phyloP scores from a whole-genome alignment of 64 coral and sea anemone genomes.

The Actinia equina region DNA sequence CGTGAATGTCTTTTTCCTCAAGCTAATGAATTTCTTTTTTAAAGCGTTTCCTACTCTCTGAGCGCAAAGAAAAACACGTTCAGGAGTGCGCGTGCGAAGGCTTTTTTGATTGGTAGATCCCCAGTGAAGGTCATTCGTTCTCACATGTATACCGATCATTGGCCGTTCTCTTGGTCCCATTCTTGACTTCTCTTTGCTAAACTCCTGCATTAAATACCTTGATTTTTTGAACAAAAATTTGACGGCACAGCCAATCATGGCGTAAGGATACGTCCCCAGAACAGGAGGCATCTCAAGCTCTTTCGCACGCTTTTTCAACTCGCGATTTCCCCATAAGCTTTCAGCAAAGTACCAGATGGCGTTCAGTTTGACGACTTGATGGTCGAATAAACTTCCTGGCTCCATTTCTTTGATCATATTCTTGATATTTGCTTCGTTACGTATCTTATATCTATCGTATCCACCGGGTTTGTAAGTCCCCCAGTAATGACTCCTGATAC shows the following conservation, averaged over 20 bases:
- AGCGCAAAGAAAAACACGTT: slow-evolving; percentile 39
- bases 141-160: slow-evolving; percentile 27
- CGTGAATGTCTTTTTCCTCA: slow-evolving; percentile 6
- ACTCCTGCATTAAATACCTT: slow-evolving; percentile 8
- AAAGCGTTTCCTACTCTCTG: slow-evolving; percentile 16
- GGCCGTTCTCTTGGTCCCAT: slow-evolving; percentile 16
- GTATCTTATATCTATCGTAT: slow-evolving; percentile 10
- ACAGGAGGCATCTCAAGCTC: not conserved
- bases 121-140: slow-evolving; percentile 38
- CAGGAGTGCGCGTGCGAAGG: not conserved
- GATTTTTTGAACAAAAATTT: slow-evolving; percentile 37
- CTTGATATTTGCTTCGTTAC: not conserved
- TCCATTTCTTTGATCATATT: slow-evolving; percentile 16
- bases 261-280: not conserved
- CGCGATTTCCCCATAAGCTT: not conserved
- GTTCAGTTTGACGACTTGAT: slow-evolving; percentile 1
- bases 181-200: slow-evolving; percentile 1
- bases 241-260: slow-evolving; percentile 35
- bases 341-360: slow-evolving; percentile 25
- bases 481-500: not conserved
- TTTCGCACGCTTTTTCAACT: slow-evolving; percentile 25
- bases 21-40: not conserved
- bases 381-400: not conserved
- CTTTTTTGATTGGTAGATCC: slow-evolving; percentile 12
- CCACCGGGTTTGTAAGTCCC: not conserved